Evolutionary conservation across 1,140 invertebrate genomes (phyloP).

Genomic region (Cherax quadricarinatus): DNA sequence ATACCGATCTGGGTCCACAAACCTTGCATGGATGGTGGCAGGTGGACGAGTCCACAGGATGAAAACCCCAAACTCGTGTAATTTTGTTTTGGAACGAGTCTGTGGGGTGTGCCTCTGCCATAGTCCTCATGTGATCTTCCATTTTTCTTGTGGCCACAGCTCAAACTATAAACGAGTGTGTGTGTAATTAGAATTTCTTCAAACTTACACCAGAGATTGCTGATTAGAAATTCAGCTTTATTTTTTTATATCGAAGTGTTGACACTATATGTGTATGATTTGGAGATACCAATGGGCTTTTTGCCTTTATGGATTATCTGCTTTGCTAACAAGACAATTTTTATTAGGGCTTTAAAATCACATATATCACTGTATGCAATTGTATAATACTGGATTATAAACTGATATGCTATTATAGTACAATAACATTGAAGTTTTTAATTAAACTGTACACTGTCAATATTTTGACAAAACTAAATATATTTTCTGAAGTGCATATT

Average conservation of each 20-base stretch:
- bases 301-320: constrained; percentile 55
- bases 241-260: constrained; percentile 55
- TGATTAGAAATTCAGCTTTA: constrained; percentile 66
- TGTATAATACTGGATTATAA: constrained; percentile 11
- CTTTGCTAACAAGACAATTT: constrained; percentile 41
- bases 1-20: constrained; percentile 67
- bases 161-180: constrained; percentile 66
- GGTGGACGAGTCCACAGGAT: constrained; percentile 11
- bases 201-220: constrained; percentile 66
- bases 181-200: constrained; percentile 50
- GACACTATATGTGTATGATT: constrained; percentile 13
- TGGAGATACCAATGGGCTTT: constrained; percentile 15
- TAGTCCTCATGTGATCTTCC: constrained; percentile 67
- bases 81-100: constrained; percentile 25
- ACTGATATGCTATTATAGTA: constrained; percentile 12
- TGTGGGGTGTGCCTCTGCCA: constrained; percentile 49
- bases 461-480: constrained; percentile 31
- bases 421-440: constrained; percentile 7
- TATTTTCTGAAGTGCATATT: constrained; percentile 26
- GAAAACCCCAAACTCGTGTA: constrained; percentile 11
- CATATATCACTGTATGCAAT: constrained; percentile 12
- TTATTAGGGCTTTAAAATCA: constrained; percentile 29
- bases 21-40: constrained; percentile 46
- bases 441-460: neutral
- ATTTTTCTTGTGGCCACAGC: constrained; percentile 68